Percentiles rank a stretch among this genome's conserved stretches.
Evolutionary conservation across 2,797 vertebrate species (phyloP).

Genomic region (Salmo trutta): DNA sequence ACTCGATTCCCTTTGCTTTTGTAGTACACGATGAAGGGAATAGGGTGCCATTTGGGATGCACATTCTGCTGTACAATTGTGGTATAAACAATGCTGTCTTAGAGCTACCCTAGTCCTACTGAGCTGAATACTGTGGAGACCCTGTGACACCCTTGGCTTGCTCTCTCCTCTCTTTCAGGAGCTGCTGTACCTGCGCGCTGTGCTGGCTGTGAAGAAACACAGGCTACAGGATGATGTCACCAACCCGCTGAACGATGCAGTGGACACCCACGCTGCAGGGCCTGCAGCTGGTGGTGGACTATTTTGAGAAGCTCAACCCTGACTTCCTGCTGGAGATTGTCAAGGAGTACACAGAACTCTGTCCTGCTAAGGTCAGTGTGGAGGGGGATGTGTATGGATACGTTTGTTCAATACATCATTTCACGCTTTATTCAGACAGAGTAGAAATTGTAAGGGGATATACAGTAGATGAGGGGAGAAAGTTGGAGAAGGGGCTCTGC

Average conservation of each 20-base stretch:
- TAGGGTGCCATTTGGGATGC: background rate
- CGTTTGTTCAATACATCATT: background rate
- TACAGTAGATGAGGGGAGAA: background rate
- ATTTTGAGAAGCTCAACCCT: conserved; percentile 94
- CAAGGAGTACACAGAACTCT: conserved; percentile 88
- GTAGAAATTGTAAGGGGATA: background rate
- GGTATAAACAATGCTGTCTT: background rate
- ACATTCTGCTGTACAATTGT: background rate
- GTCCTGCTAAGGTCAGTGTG: conserved; percentile 84
- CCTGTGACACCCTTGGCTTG: background rate
- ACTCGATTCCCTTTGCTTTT: background rate
- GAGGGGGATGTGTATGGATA: background rate
- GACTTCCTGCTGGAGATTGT: conserved; percentile 93
- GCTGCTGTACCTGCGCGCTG: conserved; percentile 83
- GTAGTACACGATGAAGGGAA: background rate
- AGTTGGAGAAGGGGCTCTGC: background rate
- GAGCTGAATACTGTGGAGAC: background rate
- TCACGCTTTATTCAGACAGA: background rate
- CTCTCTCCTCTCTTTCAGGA: conserved; percentile 73
- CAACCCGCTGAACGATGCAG: conserved; percentile 86
- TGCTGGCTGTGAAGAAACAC: conserved; percentile 85
- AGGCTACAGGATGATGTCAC: conserved; percentile 83
- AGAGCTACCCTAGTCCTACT: background rate
- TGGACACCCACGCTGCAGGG: conserved; percentile 90
- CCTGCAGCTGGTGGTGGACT: conserved; percentile 90